Evolutionary conservation across 1,140 invertebrate species (phyloP).

Genomic region (Parasteatoda tepidariorum): DNA sequence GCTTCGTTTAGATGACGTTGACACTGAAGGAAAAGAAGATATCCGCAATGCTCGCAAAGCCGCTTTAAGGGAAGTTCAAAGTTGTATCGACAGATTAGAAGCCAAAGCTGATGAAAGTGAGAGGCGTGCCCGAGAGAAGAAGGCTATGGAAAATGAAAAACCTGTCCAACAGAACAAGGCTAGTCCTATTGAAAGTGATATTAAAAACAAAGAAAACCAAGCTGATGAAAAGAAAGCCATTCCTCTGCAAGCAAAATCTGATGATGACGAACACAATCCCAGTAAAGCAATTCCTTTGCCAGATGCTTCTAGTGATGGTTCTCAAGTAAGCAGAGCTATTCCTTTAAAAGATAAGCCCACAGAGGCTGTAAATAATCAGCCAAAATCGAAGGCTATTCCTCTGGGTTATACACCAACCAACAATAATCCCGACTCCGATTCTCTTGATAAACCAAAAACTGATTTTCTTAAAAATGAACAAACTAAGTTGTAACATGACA

Average conservation of each 20-base stretch:
- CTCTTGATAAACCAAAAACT: background rate
- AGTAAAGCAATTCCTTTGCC: background rate
- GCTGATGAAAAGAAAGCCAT: background rate
- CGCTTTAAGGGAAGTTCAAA: slow-evolving; percentile 88
- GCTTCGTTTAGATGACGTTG: slow-evolving; percentile 90
- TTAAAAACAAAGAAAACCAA: background rate
- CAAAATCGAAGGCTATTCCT: background rate
- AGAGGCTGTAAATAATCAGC: background rate
- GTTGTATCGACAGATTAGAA: slow-evolving; percentile 85
- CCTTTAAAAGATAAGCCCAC: no score
- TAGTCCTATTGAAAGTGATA: background rate
- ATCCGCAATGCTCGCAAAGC: slow-evolving; percentile 86
- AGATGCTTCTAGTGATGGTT: no score
- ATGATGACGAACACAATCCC: background rate
- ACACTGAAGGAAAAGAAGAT: slow-evolving; percentile 89
- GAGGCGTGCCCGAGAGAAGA: background rate
- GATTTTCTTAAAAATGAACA: no score
- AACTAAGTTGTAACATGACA: background rate
- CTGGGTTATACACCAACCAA: background rate
- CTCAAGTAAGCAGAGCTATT: no score
- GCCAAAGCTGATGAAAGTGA: slow-evolving; percentile 69
- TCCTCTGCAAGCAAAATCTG: background rate
- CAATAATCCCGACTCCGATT: background rate
- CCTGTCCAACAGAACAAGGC: background rate
- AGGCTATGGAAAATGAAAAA: background rate